Evolutionary conservation across 2,888 invertebrate species (phyloP), one percentile per base, ranked within the genome.

Genomic region (Rutpela maculata): DNA sequence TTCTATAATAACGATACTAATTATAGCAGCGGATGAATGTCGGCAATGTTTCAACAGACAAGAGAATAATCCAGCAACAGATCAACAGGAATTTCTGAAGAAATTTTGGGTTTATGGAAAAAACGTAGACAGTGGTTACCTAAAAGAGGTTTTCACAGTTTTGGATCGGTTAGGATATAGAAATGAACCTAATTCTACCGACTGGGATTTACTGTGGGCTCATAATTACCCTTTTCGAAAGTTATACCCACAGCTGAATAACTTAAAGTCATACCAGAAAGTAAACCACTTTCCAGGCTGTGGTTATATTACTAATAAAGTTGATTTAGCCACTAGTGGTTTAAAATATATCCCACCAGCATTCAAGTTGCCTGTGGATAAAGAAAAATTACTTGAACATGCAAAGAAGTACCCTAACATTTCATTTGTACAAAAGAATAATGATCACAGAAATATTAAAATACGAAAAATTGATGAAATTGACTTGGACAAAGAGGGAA

Each of bases 271-370:
- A 0, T 91, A 95, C 87, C 97, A 98, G 88, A 94, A 92, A 88
- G 94, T 99, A 0, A 99, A 99, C 88, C 98, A 99, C 88, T 95
- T 98, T 84, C 99, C 99, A 0, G 99, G 98, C 0, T 96, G 96
- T 60, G 98, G 98, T 0, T 97, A 93, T 87, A 94, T 99, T 69
- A 98, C 98, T 0, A 97, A 96, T 87, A 99, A 99, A 92, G 96
- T 95, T 7, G 62, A 69, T 62, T 91, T 99, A 70, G 97, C 97
- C 0, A 96, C 95, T 4, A 93, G 95, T 0, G 89, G 92, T n/a
- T 91, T 95, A 18, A 92, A 93, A 76, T 96, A 95, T 85, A 94
- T 98, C 78, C 99, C 98, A 0, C 93, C 92, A 82, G 97, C 99
- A 0, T 99, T 98, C 88, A 94, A 94, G 86, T 90, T 99, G 77